A percentile compares a stretch with the other conserved stretches of the same genome.
phyloP scores from a whole-genome alignment of 1,140 invertebrate genomes.

The Plectrocnemia conspersa region DNA sequence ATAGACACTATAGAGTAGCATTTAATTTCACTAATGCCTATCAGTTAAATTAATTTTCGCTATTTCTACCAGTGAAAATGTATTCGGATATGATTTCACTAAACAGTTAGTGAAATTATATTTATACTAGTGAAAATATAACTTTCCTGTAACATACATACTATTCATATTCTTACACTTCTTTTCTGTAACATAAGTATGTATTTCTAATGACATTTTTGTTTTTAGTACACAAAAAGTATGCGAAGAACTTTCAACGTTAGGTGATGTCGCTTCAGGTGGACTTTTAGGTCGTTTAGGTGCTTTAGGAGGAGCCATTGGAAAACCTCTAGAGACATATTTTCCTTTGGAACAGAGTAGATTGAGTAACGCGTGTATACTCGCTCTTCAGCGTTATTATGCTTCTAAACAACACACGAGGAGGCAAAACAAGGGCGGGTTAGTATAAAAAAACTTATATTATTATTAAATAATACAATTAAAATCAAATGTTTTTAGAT shows the following conservation, averaged over 20 bases:
- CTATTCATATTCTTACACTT: slow-evolving; percentile 1
- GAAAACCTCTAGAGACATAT: slow-evolving; percentile 44
- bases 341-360: slow-evolving; percentile 41
- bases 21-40: no score
- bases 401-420: slow-evolving; percentile 93
- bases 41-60: no score
- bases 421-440: slow-evolving; percentile 67
- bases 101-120: no score
- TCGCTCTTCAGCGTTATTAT: slow-evolving; percentile 82
- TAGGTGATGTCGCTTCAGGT: slow-evolving; percentile 40
- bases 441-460: slow-evolving; percentile 30
- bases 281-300: slow-evolving; percentile 44
- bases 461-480: slow-evolving; percentile 8
- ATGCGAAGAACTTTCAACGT: slow-evolving; percentile 44
- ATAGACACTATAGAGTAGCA: no score
- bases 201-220: slow-evolving; percentile 2
- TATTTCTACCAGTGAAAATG: no score
- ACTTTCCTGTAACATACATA: no score
- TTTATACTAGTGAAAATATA: no score
- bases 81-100: no score
- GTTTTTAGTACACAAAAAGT: slow-evolving; percentile 42
- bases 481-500: slow-evolving; percentile 2
- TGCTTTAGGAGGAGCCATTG: slow-evolving; percentile 45
- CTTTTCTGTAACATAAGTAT: neutral
- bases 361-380: slow-evolving; percentile 44